Conservation (phyloP, 2,888 invertebrate genomes). For the Drosophila neonasuta region DNA sequence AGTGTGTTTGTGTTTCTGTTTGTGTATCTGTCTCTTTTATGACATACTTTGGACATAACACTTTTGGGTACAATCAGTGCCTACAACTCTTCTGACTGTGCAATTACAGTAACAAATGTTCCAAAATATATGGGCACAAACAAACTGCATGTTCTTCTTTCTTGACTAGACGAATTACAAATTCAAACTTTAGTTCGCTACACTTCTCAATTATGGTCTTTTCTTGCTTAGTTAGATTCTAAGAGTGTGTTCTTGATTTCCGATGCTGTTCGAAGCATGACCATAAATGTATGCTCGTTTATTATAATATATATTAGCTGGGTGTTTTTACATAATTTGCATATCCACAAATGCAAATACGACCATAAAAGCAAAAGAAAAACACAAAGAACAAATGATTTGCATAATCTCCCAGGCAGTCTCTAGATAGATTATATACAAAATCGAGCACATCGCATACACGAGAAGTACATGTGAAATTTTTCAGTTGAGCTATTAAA, state of each 20-base stretch:
- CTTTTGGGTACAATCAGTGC: slow-evolving; percentile 42
- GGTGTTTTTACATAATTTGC: slow-evolving; percentile 22
- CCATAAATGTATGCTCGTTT: background rate
- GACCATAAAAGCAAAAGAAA: slow-evolving; percentile 8
- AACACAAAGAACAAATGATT: slow-evolving; percentile 28
- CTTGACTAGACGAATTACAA: background rate
- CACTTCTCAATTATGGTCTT: too few relatives aligned
- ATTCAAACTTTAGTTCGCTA: background rate
- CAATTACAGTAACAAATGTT: slow-evolving; percentile 42
- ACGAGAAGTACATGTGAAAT: slow-evolving; percentile 3
- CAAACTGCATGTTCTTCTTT: background rate
- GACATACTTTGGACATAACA: slow-evolving; percentile 44
- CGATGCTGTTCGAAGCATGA: slow-evolving; percentile 4
- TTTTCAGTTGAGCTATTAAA: slow-evolving; percentile 5
- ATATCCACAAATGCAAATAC: slow-evolving; percentile 6
- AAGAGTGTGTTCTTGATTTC: background rate
- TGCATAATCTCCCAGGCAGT: slow-evolving; percentile 37
- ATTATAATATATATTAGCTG: slow-evolving; percentile 4
- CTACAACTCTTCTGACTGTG: slow-evolving; percentile 23
- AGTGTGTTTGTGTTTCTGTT: background rate
- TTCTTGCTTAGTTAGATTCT: background rate
- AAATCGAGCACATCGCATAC: slow-evolving; percentile 10
- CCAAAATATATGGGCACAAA: background rate
- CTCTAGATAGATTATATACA: background rate
- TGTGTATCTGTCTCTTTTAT: slow-evolving; percentile 33